These are phyloP conservation scores for Trematomus bernacchii DNA, from an alignment of 2,797 vertebrate genomes.

Conservation along the genomic window DNA sequence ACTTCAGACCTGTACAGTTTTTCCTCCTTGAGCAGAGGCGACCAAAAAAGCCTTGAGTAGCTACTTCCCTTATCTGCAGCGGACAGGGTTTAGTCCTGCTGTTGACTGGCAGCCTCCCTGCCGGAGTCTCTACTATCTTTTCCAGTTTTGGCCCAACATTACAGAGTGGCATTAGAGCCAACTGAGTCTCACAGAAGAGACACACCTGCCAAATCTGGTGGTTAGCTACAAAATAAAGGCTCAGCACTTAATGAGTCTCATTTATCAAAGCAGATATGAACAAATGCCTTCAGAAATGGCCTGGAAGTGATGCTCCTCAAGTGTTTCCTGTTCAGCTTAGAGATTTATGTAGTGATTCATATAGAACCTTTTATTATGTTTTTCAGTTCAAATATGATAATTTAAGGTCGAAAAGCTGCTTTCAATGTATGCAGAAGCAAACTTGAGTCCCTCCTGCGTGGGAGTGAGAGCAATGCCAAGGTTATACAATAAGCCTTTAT, in stretches of 20 bases:
- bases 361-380: not conserved
- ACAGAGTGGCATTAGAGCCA: constrained; percentile 52
- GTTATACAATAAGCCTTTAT: constrained; percentile 11
- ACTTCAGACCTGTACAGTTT: constrained; percentile 38
- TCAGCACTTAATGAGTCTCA: constrained; percentile 71
- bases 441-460: not conserved
- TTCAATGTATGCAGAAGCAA: not conserved
- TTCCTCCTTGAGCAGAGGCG: constrained; percentile 27
- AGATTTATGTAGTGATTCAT: constrained; percentile 4
- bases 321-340: not conserved
- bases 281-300: constrained; percentile 47
- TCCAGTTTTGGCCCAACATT: constrained; percentile 46
- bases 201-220: constrained; percentile 68
- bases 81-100: constrained; percentile 64
- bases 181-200: constrained; percentile 48
- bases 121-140: constrained; percentile 58
- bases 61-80: constrained; percentile 63
- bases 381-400: constrained; percentile 3
- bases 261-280: constrained; percentile 68
- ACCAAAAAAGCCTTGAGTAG: constrained; percentile 21
- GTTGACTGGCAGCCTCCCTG: constrained; percentile 53
- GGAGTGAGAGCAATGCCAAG: constrained; percentile 9
- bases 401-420: constrained; percentile 3
- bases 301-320: constrained; percentile 32
- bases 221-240: constrained; percentile 66